Percentiles rank a stretch among this genome's conserved stretches.
phyloP scores from a whole-genome alignment of 2,797 vertebrate genomes.

The Manis crassicaudata region DNA sequence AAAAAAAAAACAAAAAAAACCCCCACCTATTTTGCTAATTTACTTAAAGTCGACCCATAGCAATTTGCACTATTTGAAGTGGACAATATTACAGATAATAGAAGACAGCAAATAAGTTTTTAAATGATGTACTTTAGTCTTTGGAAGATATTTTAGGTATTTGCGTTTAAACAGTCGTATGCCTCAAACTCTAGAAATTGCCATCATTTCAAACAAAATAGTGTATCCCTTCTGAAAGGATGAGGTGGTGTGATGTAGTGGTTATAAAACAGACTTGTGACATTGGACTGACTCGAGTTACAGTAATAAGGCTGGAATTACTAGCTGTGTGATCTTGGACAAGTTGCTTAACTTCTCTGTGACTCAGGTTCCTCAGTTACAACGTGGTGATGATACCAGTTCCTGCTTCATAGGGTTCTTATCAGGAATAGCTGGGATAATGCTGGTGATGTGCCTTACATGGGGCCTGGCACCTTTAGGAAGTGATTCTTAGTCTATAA shows the following conservation, averaged over 20 bases:
- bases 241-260: not conserved
- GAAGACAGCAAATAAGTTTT: conserved; percentile 50
- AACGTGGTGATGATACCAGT: not conserved
- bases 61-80: not conserved
- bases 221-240: not conserved
- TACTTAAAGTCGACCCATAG: not conserved
- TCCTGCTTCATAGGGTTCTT: not conserved
- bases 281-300: not conserved
- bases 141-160: conserved; percentile 50
- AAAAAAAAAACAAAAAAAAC: not conserved
- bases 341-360: not conserved
- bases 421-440: not conserved
- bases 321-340: not conserved
- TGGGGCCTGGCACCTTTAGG: not conserved
- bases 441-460: not conserved
- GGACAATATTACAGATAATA: conserved; percentile 27
- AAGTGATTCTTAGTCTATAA: not conserved
- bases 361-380: not conserved
- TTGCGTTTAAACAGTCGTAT: conserved; percentile 49
- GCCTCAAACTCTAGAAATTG: not conserved
- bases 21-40: conserved; percentile 33
- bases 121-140: conserved; percentile 50
- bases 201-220: conserved; percentile 46
- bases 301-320: not conserved
- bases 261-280: not conserved